These are phyloP conservation scores for Eremobia ochroleuca DNA, from an alignment of 2,888 invertebrate genomes.

Conservation along the genomic window DNA sequence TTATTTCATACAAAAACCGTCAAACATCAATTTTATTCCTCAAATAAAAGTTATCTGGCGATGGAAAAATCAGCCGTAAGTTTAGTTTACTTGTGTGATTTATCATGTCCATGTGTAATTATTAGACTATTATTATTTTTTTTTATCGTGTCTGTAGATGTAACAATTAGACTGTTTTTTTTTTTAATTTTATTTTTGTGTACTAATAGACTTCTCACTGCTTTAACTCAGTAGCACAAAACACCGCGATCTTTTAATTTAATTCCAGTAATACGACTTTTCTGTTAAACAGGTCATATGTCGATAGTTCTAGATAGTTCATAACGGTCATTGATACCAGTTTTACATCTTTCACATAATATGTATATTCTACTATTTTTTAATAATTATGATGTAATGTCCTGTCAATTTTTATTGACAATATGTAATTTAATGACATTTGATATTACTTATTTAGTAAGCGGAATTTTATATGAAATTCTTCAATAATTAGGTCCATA, in stretches of 20 bases:
- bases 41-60: too few relatives aligned
- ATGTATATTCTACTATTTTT: constrained; percentile 61
- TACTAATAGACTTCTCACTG: constrained; percentile 5
- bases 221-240: constrained; percentile 54
- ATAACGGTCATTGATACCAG: constrained; percentile 43
- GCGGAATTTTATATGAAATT: constrained; percentile 54
- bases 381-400: constrained; percentile 51
- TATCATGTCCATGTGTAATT: constrained; percentile 26
- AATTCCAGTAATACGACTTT: constrained; percentile 17
- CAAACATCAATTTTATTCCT: too few relatives aligned
- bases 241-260: not conserved
- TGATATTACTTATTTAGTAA: constrained; percentile 63
- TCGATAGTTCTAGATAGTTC: constrained; percentile 43
- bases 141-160: constrained; percentile 17
- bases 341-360: constrained; percentile 30
- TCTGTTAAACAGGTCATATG: constrained; percentile 48
- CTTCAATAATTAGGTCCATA: constrained; percentile 69
- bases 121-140: constrained; percentile 20
- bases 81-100: constrained; percentile 23
- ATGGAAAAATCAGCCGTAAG: too few relatives aligned
- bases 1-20: too few relatives aligned
- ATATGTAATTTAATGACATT: constrained; percentile 74
- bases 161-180: constrained; percentile 26
- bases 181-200: constrained; percentile 16
- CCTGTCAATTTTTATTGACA: constrained; percentile 78